phyloP scores from a whole-genome alignment of 2,888 invertebrate species.

The Coelogynopora nodosa region DNA sequence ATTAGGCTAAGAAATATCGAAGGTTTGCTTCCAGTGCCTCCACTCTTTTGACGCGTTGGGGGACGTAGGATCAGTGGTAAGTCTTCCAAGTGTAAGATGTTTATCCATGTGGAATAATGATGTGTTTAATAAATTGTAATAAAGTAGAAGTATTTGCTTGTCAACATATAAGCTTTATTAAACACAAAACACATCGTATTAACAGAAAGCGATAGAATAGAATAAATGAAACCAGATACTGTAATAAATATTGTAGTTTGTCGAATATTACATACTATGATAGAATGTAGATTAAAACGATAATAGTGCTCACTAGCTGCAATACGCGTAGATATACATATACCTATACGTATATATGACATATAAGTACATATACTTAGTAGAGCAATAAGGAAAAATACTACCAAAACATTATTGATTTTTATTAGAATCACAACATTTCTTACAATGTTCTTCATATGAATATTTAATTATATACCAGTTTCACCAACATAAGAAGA shows the following conservation, averaged over 20 bases:
- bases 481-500: neutral
- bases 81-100: slow-evolving; percentile 9
- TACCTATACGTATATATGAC: too few relatives aligned
- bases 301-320: neutral
- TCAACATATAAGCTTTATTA: slow-evolving; percentile 25
- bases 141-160: slow-evolving; percentile 19
- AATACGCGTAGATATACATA: neutral
- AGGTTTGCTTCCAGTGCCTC: slow-evolving; percentile 31
- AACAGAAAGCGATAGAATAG: slow-evolving; percentile 16
- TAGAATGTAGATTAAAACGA: neutral
- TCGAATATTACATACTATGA: neutral
- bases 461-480: neutral
- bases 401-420: too few relatives aligned
- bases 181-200: slow-evolving; percentile 25
- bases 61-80: slow-evolving; percentile 21
- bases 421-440: neutral
- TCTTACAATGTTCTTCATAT: neutral
- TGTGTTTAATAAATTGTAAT: slow-evolving; percentile 12
- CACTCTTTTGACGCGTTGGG: slow-evolving; percentile 24
- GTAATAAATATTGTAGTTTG: slow-evolving; percentile 4
- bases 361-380: too few relatives aligned
- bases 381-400: neutral
- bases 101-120: slow-evolving; percentile 2
- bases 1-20: slow-evolving; percentile 29
- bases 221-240: slow-evolving; percentile 11